Evolutionary conservation across 2,113 vertebrate species (phyloP).

Genomic region (Grammomys dolichurus): DNA sequence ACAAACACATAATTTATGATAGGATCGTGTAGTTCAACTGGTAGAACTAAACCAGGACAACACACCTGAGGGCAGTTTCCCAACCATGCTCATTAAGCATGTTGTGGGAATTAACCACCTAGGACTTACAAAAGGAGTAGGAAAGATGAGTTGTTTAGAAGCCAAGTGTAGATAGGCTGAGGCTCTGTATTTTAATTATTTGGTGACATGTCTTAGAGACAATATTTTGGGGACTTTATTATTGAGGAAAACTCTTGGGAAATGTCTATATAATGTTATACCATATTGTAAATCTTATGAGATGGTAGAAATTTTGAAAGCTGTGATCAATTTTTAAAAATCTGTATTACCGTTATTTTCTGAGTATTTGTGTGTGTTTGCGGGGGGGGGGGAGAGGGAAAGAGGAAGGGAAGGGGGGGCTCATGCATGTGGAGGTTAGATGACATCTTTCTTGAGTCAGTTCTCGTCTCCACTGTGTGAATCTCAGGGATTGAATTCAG

Average conservation of each 20-base stretch:
- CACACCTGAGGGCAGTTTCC: not conserved
- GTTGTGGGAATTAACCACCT: not conserved
- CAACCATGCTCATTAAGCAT: not conserved
- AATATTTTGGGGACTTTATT: not conserved
- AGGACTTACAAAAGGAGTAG: constrained; percentile 10
- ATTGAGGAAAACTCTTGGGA: not conserved
- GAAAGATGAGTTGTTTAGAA: constrained; percentile 16
- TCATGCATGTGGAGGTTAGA: not conserved
- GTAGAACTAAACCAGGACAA: not conserved
- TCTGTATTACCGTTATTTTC: not conserved
- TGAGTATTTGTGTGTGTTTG: not conserved
- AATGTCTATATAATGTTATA: constrained; percentile 1
- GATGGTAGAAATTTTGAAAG: constrained; percentile 26
- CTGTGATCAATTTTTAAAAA: not conserved
- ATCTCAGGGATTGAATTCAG: not conserved
- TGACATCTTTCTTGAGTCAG: not conserved
- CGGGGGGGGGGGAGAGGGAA: no score
- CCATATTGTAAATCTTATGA: constrained; percentile 28
- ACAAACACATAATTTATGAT: constrained; percentile 37
- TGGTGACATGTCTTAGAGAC: not conserved
- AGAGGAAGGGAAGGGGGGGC: no score
- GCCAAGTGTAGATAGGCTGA: not conserved
- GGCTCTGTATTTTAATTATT: constrained; percentile 41
- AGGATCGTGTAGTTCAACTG: not conserved
- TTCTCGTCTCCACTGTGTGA: not conserved